Base-by-base conservation (phyloP, 2,797 vertebrate genomes). In the Salarias fasciatus region DNA sequence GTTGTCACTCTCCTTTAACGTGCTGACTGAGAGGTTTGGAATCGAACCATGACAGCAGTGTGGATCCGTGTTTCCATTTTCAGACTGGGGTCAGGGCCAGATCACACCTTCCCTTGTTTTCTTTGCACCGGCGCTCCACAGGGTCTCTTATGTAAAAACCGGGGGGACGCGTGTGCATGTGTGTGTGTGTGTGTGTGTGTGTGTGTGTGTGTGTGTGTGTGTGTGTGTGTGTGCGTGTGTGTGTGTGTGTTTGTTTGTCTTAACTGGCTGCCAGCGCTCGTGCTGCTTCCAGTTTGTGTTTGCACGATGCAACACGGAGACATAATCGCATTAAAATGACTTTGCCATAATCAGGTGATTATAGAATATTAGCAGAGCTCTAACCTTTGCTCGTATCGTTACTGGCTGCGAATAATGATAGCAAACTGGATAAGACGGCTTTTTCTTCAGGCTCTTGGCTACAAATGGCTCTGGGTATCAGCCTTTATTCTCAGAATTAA, bases 11-110 rank as follows among this genome's bases (percentile, higher is more conserved):
- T 38, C 44, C 30, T 52, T 58, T 56, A 70, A 63, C 51, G 59
- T 33, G 38, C 28, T 36, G 60, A 55, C 57, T 36, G 59, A 66
- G 58, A 64, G 66, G 53, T 53, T 46, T 49, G 50, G 51, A 61
- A 40, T 30, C 1, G 12, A 52, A 66, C 59, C 12, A 42, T 65
- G 66, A 74, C 70, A 63, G 63, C 6, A 40, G 64, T 28, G 15
- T 29, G 13, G 67, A 79, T 49, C 43, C 35, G 2, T n/a, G 55
- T 67, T 75, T 79, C 63, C 50, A 71, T 80, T 80, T 87, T 74
- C 33, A 77, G 55, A 72, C 30, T 2, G 33, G 47, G 77, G 68
- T 82, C 60, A 52, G 54, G 72, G 75, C 61, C 77, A 71, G 50
- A 71, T 85, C 64, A 64, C 79, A 75, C 60, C 68, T 77, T 54